Evolutionary conservation across 2,797 vertebrate species (phyloP), one percentile per base, ranked within the genome.

Genomic region (Platyrinchus mystaceus): DNA sequence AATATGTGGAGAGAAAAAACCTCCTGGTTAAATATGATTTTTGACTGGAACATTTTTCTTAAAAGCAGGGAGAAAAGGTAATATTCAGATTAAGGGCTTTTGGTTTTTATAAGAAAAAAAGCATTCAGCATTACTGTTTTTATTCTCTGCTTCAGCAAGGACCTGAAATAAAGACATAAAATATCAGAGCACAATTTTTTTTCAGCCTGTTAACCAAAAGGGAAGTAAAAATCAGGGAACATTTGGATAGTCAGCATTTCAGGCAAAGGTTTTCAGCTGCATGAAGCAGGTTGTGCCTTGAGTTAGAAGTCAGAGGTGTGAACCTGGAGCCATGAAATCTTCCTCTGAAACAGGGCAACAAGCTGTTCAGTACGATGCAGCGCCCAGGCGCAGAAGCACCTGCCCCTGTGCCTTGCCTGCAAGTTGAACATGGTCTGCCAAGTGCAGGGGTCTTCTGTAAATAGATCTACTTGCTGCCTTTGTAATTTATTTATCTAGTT

Each of bases 291-390:
- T 34, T 96, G 76, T 39, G 20, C 56, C 67, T 74, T 49, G n/a
- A 88, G 55, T 84, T 75, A 79, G 23, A 92, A 88, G 69, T 75
- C 73, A 88, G 77, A 96, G 46, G 27, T 91, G 68, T 6, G 26
- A 93, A 89, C 68, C 37, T 43, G 80, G 43, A 87, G 60, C 37
- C 44, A 58, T 3, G 13, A 83, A 87, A 52, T 37, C 43, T 89
- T 87, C 50, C 64, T 66, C 43, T 71, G 69, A 89, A 92, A 49
- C 6, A 39, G 63, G 44, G 47, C 67, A 84, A 44, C 37, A 50
- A 85, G 84, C 39, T 90, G 43, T 27, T 85, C 27, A 4, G 12
- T 30, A 21, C 0, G 23, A 78, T 37, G 34, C 13, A 32, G 36
- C 0, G 0, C 50, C 30, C 37, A 39, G 4, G 5, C 36, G 5